Evolutionary conservation across 1,140 invertebrate species (phyloP), one percentile per base, ranked within the genome.

Genomic region (Pseudoatta argentina): DNA sequence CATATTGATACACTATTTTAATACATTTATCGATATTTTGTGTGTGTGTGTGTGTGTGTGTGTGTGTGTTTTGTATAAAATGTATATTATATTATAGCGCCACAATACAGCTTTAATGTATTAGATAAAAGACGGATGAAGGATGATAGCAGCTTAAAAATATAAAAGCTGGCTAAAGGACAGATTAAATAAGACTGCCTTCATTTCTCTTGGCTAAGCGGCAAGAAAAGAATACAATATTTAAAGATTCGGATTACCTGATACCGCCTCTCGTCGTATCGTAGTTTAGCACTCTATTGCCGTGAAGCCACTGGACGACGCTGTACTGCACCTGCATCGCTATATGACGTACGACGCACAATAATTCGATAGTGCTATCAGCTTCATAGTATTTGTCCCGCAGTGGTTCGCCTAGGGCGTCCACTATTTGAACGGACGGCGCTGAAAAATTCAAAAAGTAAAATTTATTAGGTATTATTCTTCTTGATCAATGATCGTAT

Each of bases 321-420:
- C 97, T 95, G 94, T 97, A 95, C 73, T 95, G 94, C 91, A 94
- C 88, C 92, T 97, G 93, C 93, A 98, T 96, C 87, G 96, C 96
- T 93, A 97, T 97, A 93, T 97, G 96, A 3, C 97, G 96, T 24
- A 97, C 97, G 75, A 97, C 95, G 92, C 97, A 98, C 73, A 97
- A 96, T 88, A 97, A 94, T 82, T 97, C 97, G 79, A 98, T 96
- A 3, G 97, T 97, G 77, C 97, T 97, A 89, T 97, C 97, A 0
- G 97, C 97, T 92, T 98, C 97, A 92, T 97, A 97, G 92, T 97
- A 97, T 91, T 97, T 97, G 94, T 97, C 97, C 85, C 96, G 94
- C 34, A 97, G 94, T 10, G 96, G 96, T 89, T 96, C 96, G 6
- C 97, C 97, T 85, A 97, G 96, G 87, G 97, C 97, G 91, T 97